Evolutionary conservation across 2,113 vertebrate genomes (phyloP).

Genomic region (Tenebrosternarchus preto): DNA sequence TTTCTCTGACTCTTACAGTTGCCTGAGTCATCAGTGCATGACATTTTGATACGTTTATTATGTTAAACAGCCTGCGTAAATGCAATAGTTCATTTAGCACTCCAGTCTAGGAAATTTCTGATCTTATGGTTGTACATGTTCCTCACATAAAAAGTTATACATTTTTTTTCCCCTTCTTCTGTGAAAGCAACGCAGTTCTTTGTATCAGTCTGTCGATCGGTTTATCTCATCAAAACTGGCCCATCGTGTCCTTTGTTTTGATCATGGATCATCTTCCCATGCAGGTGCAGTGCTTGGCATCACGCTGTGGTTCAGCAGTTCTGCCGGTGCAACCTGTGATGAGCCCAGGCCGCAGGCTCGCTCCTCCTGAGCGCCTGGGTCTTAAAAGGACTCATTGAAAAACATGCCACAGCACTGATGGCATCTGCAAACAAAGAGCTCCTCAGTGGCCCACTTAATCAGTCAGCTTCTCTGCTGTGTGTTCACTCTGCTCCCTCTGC

Average conservation of each 20-base stretch:
- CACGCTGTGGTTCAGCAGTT: background rate
- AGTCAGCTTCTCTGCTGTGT: slow-evolving; percentile 27
- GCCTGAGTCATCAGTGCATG: slow-evolving; percentile 52
- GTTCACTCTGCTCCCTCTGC: slow-evolving; percentile 30
- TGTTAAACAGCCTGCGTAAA: slow-evolving; percentile 62
- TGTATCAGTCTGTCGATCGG: too few species aligned
- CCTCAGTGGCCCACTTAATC: slow-evolving; percentile 47
- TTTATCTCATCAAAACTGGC: background rate
- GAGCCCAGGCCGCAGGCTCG: slow-evolving; percentile 7
- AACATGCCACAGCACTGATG: slow-evolving; percentile 46
- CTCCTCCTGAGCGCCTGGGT: slow-evolving; percentile 27
- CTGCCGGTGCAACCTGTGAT: slow-evolving; percentile 25
- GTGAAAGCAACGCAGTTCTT: too few species aligned
- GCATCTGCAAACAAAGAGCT: slow-evolving; percentile 54
- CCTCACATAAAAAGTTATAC: too few species aligned
- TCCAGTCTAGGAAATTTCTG: too few species aligned
- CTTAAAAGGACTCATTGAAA: slow-evolving; percentile 54
- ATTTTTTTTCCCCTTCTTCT: too few species aligned
- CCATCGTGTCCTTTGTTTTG: background rate
- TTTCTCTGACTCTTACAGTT: slow-evolving; percentile 33
- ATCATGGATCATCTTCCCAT: background rate
- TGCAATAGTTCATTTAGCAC: slow-evolving; percentile 28
- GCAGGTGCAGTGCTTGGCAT: background rate
- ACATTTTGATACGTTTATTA: slow-evolving; percentile 60
- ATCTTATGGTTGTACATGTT: too few species aligned